Conservation (phyloP, 2,797 vertebrate genomes). For the Dallia pectoralis region DNA sequence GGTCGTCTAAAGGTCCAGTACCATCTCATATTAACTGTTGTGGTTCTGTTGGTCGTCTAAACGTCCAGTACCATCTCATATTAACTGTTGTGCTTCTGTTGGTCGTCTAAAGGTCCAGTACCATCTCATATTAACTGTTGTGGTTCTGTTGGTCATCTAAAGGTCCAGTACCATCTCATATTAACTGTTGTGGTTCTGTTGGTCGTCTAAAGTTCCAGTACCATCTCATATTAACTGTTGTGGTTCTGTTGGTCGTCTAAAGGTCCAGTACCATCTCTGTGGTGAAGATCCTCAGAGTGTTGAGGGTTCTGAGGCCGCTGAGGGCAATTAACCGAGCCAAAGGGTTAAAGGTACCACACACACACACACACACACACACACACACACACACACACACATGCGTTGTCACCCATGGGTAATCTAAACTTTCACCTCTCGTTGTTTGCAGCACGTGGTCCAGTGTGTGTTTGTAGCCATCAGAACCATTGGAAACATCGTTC, state of each 20-base stretch:
- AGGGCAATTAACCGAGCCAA: constrained; percentile 97
- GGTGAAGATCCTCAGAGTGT: constrained; percentile 97
- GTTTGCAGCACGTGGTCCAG: constrained; percentile 91
- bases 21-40: background rate
- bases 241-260: constrained; percentile 27
- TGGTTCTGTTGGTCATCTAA: constrained; percentile 25
- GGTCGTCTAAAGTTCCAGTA: constrained; percentile 46
- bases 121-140: background rate
- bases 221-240: background rate
- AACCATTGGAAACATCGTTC: constrained; percentile 96
- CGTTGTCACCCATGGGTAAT: background rate
- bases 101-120: too few species aligned
- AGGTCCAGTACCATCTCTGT: constrained; percentile 97
- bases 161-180: constrained; percentile 56
- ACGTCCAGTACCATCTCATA: constrained; percentile 56
- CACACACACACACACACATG: background rate
- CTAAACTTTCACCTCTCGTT: constrained; percentile 25
- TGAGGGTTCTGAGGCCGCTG: constrained; percentile 93
- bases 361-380: constrained; percentile 3
- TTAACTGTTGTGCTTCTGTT: background rate
- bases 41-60: constrained; percentile 24
- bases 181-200: background rate
- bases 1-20: too few species aligned
- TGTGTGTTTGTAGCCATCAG: constrained; percentile 98
- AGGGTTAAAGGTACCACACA: constrained; percentile 85